A percentile compares a stretch with the other conserved stretches of the same genome.
These are phyloP conservation scores for Pseudococcus viburni DNA, from an alignment of 2,888 invertebrate species.

Conservation along the genomic window DNA sequence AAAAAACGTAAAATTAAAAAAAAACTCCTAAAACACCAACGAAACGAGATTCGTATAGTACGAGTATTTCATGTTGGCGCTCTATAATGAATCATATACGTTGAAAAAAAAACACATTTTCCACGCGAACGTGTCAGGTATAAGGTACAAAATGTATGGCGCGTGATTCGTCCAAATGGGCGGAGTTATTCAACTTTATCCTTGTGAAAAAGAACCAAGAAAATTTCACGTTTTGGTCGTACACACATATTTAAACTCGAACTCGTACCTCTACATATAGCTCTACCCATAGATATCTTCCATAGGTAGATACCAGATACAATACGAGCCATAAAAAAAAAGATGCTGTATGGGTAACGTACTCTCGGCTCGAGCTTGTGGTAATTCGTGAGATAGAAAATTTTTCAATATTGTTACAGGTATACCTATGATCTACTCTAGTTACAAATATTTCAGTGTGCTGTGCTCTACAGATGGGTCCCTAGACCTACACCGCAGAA, in stretches of 20 bases:
- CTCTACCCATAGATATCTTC: neutral
- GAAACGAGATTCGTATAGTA: conserved; percentile 7
- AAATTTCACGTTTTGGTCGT: conserved; percentile 57
- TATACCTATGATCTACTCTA: neutral
- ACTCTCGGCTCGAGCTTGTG: neutral
- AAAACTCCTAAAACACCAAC: neutral
- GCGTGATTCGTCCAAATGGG: conserved; percentile 60
- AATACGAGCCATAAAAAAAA: too few species aligned
- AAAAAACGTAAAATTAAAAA: neutral
- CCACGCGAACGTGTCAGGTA: conserved; percentile 48
- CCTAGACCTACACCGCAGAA: neutral
- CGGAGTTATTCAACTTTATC: conserved; percentile 62
- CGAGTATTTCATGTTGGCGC: conserved; percentile 22
- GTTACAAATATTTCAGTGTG: too few species aligned
- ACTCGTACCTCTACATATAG: neutral
- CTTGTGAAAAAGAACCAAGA: conserved; percentile 47
- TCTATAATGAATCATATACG: conserved; percentile 14
- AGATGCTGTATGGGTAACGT: neutral
- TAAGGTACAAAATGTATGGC: conserved; percentile 55
- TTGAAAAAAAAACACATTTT: conserved; percentile 41
- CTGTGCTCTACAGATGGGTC: neutral
- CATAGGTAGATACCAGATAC: too few species aligned
- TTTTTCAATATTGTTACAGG: neutral
- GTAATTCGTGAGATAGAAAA: neutral
- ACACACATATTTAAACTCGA: neutral